Evolutionary conservation across 2,888 invertebrate species (phyloP).

Genomic region (Tipula helvola): DNA sequence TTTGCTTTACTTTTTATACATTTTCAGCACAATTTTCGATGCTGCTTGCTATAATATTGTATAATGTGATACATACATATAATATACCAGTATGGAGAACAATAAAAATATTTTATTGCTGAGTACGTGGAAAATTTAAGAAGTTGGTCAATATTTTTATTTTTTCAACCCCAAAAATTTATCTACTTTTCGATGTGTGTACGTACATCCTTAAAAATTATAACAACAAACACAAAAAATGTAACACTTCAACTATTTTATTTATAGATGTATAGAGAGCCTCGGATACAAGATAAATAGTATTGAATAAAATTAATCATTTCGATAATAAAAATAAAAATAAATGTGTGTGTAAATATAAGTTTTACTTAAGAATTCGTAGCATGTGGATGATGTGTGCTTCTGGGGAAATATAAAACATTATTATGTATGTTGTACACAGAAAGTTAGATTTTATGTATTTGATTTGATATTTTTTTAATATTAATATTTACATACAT

Average conservation of each 20-base stretch:
- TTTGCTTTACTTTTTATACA: not conserved
- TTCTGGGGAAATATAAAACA: not conserved
- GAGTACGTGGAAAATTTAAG: not conserved
- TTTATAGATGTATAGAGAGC: not conserved
- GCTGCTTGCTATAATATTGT: too few species aligned
- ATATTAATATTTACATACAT: too few species aligned
- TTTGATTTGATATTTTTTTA: not conserved
- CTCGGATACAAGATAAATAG: not conserved
- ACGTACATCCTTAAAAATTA: not conserved
- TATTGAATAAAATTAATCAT: not conserved
- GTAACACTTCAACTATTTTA: not conserved
- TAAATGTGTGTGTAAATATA: not conserved
- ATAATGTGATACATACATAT: not conserved
- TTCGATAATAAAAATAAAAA: not conserved
- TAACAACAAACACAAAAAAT: not conserved
- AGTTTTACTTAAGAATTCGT: not conserved
- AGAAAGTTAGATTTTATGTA: not conserved
- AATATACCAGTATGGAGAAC: not conserved
- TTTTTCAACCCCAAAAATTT: not conserved
- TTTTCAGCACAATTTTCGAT: not conserved
- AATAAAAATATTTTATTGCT: slow-evolving; percentile 4
- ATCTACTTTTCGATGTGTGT: not conserved
- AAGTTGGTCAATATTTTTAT: not conserved
- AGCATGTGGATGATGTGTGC: not conserved
- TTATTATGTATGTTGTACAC: not conserved